Conservation (phyloP, 2,113 vertebrate species). For the Isichthys henryi region DNA sequence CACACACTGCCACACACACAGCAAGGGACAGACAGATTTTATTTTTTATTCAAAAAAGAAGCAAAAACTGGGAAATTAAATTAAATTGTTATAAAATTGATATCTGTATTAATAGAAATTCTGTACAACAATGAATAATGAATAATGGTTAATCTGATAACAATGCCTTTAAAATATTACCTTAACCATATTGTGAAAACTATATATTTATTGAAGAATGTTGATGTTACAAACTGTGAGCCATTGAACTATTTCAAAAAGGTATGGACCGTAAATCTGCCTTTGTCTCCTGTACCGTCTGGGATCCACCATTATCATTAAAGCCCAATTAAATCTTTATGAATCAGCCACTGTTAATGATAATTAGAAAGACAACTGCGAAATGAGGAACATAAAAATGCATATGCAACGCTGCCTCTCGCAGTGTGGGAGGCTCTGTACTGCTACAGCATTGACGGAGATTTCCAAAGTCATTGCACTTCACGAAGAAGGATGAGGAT, state of each 20-base stretch:
- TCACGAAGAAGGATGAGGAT: not conserved
- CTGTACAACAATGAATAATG: not conserved
- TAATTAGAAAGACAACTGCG: constrained; percentile 7
- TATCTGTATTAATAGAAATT: not conserved
- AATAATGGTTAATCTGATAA: not conserved
- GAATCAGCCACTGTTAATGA: constrained; percentile 7
- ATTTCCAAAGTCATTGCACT: not conserved
- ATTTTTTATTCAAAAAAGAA: not conserved
- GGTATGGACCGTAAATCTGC: not conserved
- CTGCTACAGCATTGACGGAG: not conserved
- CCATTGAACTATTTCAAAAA: not conserved
- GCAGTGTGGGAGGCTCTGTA: not conserved
- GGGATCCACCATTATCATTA: not conserved
- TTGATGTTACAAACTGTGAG: not conserved
- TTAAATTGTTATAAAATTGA: not conserved
- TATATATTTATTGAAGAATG: not conserved
- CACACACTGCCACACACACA: not conserved
- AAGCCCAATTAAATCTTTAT: constrained; percentile 9
- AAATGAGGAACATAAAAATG: constrained; percentile 3
- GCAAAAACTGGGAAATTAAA: not conserved
- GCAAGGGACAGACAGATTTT: not conserved
- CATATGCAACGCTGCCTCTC: not conserved
- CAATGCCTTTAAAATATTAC: not conserved
- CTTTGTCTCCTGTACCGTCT: not conserved
- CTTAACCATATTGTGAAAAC: not conserved